phyloP scores from a whole-genome alignment of 2,113 vertebrate genomes.

The Aptenodytes patagonicus region DNA sequence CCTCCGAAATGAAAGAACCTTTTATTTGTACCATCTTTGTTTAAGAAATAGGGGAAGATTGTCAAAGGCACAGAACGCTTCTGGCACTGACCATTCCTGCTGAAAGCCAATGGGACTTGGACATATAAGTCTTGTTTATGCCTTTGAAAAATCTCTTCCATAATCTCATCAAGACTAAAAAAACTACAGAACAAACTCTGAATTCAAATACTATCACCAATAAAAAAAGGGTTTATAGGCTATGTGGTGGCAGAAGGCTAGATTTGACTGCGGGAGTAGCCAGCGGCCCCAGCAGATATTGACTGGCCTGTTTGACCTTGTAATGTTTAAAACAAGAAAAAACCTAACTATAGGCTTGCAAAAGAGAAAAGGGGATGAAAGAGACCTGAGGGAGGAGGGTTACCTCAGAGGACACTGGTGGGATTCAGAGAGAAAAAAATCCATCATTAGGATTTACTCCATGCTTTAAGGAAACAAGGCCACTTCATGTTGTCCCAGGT shows the following conservation, averaged over 20 bases:
- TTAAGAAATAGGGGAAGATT: background rate
- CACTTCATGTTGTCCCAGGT: background rate
- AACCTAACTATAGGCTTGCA: background rate
- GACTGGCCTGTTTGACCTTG: background rate
- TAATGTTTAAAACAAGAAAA: background rate
- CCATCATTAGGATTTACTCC: background rate
- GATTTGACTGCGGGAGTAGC: background rate
- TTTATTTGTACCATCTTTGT: background rate
- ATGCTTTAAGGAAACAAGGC: background rate
- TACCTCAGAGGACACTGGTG: background rate
- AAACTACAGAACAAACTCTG: background rate
- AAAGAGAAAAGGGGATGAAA: background rate
- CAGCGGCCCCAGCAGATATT: background rate
- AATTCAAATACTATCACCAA: background rate
- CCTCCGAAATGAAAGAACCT: background rate
- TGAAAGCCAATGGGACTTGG: background rate
- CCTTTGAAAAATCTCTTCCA: background rate
- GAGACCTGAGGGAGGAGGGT: background rate
- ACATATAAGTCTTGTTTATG: background rate
- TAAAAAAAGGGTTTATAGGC: background rate
- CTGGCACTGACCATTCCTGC: background rate
- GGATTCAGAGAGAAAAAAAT: background rate
- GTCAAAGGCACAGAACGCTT: background rate
- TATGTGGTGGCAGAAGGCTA: background rate
- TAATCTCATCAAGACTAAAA: constrained; percentile 7